Evolutionary conservation across 2,888 invertebrate genomes (phyloP).

Genomic region (Pocota personata): DNA sequence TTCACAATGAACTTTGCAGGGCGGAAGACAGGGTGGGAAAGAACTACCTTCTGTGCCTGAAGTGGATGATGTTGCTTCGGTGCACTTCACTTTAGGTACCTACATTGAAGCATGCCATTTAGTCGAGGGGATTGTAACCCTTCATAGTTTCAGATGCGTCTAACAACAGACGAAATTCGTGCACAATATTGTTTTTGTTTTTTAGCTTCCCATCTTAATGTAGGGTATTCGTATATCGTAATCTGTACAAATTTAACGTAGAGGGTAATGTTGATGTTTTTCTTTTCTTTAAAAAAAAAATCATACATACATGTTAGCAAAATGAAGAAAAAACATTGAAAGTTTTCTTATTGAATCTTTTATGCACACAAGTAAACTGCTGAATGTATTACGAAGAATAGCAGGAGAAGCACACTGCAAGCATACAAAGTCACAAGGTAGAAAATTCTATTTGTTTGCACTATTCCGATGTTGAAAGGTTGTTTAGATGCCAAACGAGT

Average conservation of each 20-base stretch:
- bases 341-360: slow-evolving; percentile 52
- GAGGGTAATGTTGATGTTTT: slow-evolving; percentile 26
- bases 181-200: slow-evolving; percentile 26
- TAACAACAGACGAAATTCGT: slow-evolving; percentile 8
- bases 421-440: neutral
- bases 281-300: neutral
- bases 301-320: neutral
- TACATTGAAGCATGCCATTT: slow-evolving; percentile 38
- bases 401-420: neutral
- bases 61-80: slow-evolving; percentile 21
- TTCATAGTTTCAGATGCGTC: neutral
- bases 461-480: neutral
- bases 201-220: neutral
- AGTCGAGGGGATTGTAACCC: neutral
- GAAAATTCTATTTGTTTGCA: neutral
- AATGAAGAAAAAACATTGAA: neutral
- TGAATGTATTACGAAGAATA: neutral
- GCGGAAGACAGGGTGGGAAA: neutral
- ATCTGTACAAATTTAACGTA: slow-evolving; percentile 20
- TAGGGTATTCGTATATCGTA: neutral
- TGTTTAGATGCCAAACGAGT: slow-evolving; percentile 12
- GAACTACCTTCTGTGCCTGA: neutral
- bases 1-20: slow-evolving; percentile 36
- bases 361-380: slow-evolving; percentile 26
- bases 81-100: slow-evolving; percentile 16